A percentile compares a stretch with the other conserved stretches of the same genome.
Evolutionary conservation across 2,113 vertebrate genomes (phyloP).

Genomic region (Calonectris borealis): DNA sequence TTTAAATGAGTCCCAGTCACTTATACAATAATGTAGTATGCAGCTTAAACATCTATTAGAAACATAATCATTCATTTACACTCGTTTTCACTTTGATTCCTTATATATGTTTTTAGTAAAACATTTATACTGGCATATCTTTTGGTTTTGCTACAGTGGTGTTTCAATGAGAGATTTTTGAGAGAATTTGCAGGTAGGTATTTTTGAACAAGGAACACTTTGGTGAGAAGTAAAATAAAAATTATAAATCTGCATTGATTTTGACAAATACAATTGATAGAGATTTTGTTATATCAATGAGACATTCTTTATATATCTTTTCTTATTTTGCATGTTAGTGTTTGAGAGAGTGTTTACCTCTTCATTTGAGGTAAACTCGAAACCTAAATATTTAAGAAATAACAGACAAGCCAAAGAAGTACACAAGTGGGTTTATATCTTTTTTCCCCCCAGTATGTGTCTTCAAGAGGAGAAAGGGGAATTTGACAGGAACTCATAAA

Average conservation of each 20-base stretch:
- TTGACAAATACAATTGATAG: not conserved
- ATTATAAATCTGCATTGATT: not conserved
- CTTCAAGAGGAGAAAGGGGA: not conserved
- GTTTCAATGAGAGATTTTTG: not conserved
- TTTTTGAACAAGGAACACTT: not conserved
- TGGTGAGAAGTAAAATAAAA: not conserved
- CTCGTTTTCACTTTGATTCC: not conserved
- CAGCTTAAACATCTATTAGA: not conserved
- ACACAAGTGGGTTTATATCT: rapidly evolving
- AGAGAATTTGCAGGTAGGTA: not conserved
- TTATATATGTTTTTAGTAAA: not conserved
- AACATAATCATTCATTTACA: not conserved
- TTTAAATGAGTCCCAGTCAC: not conserved
- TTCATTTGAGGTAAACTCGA: not conserved
- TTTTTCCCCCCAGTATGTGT: not conserved
- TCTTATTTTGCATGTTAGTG: not conserved
- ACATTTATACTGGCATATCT: not conserved
- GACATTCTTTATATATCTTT: not conserved
- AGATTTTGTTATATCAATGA: not conserved
- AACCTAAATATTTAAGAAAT: not conserved
- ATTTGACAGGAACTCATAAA: not conserved
- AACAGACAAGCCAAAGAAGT: not conserved
- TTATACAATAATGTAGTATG: not conserved
- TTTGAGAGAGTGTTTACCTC: not conserved
- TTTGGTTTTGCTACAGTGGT: not conserved